A percentile compares a stretch with the other conserved stretches of the same genome.
Conservation (phyloP, 1,140 invertebrate genomes). For the Chelonus insularis region DNA sequence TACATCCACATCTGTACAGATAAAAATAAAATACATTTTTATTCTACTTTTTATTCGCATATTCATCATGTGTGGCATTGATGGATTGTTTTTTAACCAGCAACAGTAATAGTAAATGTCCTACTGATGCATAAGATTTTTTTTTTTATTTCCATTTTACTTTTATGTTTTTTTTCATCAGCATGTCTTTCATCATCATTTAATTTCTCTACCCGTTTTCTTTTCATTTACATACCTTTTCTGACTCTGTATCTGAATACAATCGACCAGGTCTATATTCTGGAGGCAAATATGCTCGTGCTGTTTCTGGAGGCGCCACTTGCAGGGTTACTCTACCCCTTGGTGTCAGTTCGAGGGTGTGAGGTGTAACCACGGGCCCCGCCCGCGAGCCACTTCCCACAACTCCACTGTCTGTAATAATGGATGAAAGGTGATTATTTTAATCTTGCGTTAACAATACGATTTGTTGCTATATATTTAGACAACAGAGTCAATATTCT, state of each 20-base stretch:
- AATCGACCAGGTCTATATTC: slow-evolving; percentile 62
- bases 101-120: too few relatives aligned
- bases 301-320: slow-evolving; percentile 57
- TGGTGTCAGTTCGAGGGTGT: slow-evolving; percentile 60
- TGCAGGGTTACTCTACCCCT: slow-evolving; percentile 60
- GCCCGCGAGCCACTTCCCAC: slow-evolving; percentile 55
- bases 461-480: too few relatives aligned
- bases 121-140: neutral
- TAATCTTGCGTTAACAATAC: too few relatives aligned
- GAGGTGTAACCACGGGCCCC: slow-evolving; percentile 62
- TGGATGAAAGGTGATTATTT: slow-evolving; percentile 26
- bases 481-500: too few relatives aligned
- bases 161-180: neutral
- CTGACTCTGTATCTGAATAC: slow-evolving; percentile 63
- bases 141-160: neutral
- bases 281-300: slow-evolving; percentile 62
- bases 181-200: neutral
- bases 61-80: too few relatives aligned
- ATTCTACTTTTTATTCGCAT: too few relatives aligned
- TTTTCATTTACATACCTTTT: slow-evolving; percentile 55
- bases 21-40: slow-evolving; percentile 23
- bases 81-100: too few relatives aligned
- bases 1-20: slow-evolving; percentile 67
- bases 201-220: slow-evolving; percentile 3
- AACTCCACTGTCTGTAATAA: slow-evolving; percentile 62